A percentile compares a stretch with the other conserved stretches of the same genome.
These are phyloP conservation scores for Pterocles gutturalis DNA, from an alignment of 2,113 vertebrate genomes.

Conservation along the genomic window DNA sequence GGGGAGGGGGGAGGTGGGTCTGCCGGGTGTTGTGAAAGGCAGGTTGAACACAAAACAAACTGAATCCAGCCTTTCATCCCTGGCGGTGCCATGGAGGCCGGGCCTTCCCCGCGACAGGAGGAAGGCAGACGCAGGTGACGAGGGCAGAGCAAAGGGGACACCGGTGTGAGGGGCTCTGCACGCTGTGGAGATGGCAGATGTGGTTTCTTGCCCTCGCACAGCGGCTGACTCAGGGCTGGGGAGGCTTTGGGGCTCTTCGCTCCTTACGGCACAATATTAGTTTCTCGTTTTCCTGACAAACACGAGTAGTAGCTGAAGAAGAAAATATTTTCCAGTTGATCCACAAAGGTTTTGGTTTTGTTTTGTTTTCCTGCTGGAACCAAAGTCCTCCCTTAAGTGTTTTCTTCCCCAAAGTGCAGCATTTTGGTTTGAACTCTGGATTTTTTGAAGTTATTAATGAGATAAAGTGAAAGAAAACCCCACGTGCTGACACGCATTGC, in stretches of 20 bases:
- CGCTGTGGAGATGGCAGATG: not conserved
- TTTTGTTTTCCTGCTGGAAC: not conserved
- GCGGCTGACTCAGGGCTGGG: not conserved
- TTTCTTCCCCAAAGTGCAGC: rapidly evolving
- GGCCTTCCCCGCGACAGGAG: not conserved
- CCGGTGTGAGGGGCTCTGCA: rapidly evolving
- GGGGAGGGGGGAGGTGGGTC: not conserved
- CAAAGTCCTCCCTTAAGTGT: not conserved
- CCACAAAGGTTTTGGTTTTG: not conserved
- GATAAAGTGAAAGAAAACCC: not conserved
- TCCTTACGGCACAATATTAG: not conserved
- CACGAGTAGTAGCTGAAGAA: not conserved
- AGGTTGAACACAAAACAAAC: not conserved
- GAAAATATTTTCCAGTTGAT: not conserved
- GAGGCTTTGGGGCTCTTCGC: not conserved
- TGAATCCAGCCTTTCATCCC: not conserved
- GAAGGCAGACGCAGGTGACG: rapidly evolving
- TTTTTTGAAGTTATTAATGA: not conserved
- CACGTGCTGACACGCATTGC: rapidly evolving
- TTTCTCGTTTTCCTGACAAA: not conserved
- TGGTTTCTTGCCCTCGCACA: not conserved
- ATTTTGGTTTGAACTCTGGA: not conserved
- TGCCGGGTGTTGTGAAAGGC: not conserved
- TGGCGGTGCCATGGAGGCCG: rapidly evolving
- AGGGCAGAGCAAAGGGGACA: not conserved